phyloP scores from a whole-genome alignment of 2,113 vertebrate genomes.

The Aspiorhynchus laticeps region DNA sequence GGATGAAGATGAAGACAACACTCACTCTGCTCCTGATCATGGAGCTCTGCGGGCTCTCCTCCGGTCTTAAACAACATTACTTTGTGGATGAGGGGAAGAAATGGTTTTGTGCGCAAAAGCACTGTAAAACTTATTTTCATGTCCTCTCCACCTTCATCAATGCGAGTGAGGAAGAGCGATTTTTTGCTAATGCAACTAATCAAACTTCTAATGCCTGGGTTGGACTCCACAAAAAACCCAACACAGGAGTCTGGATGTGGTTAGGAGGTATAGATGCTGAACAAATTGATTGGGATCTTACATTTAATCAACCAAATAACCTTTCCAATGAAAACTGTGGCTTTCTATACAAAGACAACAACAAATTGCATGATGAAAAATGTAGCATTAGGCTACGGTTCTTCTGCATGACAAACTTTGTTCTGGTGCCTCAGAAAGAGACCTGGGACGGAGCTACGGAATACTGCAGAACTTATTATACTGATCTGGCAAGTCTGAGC shows the following conservation, averaged over 20 bases:
- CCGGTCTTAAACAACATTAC: neutral
- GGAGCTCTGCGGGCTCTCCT: neutral
- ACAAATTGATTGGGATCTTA: neutral
- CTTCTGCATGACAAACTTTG: constrained; percentile 4
- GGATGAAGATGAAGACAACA: constrained; percentile 16
- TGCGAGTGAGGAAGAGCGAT: neutral
- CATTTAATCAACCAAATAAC: neutral
- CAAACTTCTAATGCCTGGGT: constrained; percentile 12
- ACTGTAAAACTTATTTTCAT: neutral
- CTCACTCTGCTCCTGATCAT: neutral
- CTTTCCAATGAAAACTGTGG: neutral
- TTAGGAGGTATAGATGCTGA: neutral
- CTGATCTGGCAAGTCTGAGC: constrained; percentile 24
- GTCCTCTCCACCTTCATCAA: neutral
- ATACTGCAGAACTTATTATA: constrained; percentile 15
- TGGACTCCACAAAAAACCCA: neutral
- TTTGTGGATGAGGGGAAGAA: neutral
- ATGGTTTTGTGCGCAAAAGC: neutral
- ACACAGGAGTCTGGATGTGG: neutral
- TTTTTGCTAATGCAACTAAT: neutral
- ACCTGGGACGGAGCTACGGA: constrained; percentile 28
- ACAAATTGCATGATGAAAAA: neutral
- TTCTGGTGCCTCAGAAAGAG: neutral
- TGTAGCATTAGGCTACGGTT: no score
- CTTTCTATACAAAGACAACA: neutral